Percentiles rank a stretch among this genome's conserved stretches.
phyloP scores from a whole-genome alignment of 2,113 vertebrate genomes.

The Rana temporaria region DNA sequence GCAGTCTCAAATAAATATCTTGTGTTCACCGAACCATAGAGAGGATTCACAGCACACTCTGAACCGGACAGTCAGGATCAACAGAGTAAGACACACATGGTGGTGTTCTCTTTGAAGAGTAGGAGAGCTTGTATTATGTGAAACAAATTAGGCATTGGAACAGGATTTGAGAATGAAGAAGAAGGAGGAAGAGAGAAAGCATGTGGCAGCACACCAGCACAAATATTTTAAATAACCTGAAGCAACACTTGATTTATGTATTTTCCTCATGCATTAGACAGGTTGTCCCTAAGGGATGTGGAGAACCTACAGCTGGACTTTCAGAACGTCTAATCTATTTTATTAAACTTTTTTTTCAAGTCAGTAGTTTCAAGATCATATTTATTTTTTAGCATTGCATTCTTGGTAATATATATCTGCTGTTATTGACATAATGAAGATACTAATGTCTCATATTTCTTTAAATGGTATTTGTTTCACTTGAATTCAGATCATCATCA shows the following conservation, averaged over 20 bases:
- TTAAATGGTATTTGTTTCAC: no score
- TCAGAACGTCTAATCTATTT: background rate
- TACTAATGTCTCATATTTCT: no score
- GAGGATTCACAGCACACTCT: conserved; percentile 25
- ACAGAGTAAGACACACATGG: conserved; percentile 40
- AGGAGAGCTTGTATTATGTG: conserved; percentile 25
- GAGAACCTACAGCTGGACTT: conserved; percentile 14
- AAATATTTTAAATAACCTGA: conserved; percentile 28
- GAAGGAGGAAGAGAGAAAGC: background rate
- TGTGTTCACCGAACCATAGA: conserved; percentile 5
- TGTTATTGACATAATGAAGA: no score
- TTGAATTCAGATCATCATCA: no score
- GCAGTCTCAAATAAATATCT: conserved; percentile 40
- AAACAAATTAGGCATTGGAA: conserved; percentile 47
- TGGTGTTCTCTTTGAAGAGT: conserved; percentile 43
- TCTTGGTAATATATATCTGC: no score
- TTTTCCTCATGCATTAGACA: background rate
- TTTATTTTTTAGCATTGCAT: no score
- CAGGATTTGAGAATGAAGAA: conserved; percentile 18
- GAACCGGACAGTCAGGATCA: conserved; percentile 23
- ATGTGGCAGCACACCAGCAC: conserved; percentile 21
- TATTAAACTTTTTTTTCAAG: background rate
- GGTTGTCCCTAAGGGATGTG: background rate
- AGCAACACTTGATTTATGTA: conserved; percentile 25
- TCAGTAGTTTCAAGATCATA: no score